Evolutionary conservation across 2,797 vertebrate species (phyloP), one percentile per base, ranked within the genome.

Genomic region (Gobio occitaniae): DNA sequence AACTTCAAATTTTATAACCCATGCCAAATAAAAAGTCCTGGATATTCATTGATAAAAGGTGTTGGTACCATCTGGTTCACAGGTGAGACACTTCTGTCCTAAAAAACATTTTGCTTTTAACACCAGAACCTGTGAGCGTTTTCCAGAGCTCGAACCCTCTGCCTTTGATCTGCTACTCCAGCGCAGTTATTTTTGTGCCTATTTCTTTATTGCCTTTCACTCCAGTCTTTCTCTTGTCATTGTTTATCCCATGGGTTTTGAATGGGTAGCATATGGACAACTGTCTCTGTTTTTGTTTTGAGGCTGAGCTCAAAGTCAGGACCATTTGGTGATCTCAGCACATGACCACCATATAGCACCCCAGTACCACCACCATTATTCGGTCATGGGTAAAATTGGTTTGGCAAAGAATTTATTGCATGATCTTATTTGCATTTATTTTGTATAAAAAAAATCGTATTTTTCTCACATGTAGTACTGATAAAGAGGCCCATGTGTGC

Each of bases 281-380:
- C 83, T 68, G 85, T 93, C 90, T 88, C 82, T 91, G 86, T 91
- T 91, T 91, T 92, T 92, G 92, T 86, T 44, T 91, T 88, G 88
- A 92, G 92, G 92, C 91, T 93, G 92, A 92, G 91, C 92, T 92
- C 80, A 88, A 80, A 82, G 44, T 89, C 88, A 77, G 86, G 82
- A 90, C 70, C 87, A 88, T 87, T 91, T 78, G 25, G 87, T 86
- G 84, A 88, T 89, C 80, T 88, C 90, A 89, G 90, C 91, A 93
- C 89, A 92, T 94, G 92, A 91, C 90, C 87, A 91, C 88, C 88
- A 88, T 84, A 88, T 19, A 61, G 38, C 63, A 75, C 50, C 38
- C n/a, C 63, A 70, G 19, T 36, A 69, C 17, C 50, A 86, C 72
- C 79, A 68, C 44, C 59, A 68, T 75, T 32, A 32, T 19, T 59